A percentile compares a stretch with the other conserved stretches of the same genome.
Evolutionary conservation across 1,140 invertebrate genomes (phyloP).

Genomic region (Temnothorax longispinosus): DNA sequence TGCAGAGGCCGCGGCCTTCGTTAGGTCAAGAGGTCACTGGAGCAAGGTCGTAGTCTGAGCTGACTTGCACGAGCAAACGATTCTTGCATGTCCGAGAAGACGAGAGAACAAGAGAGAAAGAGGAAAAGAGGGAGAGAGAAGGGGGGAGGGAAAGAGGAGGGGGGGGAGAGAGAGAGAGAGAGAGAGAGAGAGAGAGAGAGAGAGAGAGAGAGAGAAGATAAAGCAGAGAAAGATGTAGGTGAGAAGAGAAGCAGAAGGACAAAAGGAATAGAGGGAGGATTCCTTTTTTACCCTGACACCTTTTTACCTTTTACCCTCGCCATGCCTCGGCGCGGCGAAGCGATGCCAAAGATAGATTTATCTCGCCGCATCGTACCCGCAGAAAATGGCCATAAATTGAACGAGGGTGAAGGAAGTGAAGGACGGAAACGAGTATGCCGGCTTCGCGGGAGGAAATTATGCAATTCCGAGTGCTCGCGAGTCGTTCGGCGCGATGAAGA

Average conservation of each 20-base stretch:
- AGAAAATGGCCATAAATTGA: conserved; percentile 51
- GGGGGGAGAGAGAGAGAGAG: not conserved
- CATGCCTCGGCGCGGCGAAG: not conserved
- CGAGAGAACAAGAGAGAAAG: not conserved
- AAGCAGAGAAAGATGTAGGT: not conserved
- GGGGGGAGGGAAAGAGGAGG: not conserved
- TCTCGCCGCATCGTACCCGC: conserved; percentile 32
- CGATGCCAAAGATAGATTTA: conserved; percentile 44
- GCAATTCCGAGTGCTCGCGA: conserved; percentile 47
- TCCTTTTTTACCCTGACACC: conserved; percentile 19
- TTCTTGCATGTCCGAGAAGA: conserved; percentile 4
- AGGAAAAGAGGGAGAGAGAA: too few species aligned
- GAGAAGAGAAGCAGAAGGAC: not conserved
- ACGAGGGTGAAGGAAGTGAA: conserved; percentile 25
- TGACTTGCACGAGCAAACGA: conserved; percentile 31
- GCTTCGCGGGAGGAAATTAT: conserved; percentile 42
- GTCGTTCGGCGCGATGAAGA: conserved; percentile 40
- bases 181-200: not conserved
- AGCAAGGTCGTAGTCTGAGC: conserved; percentile 75
- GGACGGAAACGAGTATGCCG: conserved; percentile 20
- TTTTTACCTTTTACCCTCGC: conserved; percentile 19
- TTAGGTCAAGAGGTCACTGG: conserved; percentile 79
- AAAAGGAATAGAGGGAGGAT: not conserved
- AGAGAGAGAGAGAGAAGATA: not conserved
- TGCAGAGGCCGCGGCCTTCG: conserved; percentile 33